Base-by-base conservation (phyloP, 2,888 invertebrate species). In the Xestia xanthographa region DNA sequence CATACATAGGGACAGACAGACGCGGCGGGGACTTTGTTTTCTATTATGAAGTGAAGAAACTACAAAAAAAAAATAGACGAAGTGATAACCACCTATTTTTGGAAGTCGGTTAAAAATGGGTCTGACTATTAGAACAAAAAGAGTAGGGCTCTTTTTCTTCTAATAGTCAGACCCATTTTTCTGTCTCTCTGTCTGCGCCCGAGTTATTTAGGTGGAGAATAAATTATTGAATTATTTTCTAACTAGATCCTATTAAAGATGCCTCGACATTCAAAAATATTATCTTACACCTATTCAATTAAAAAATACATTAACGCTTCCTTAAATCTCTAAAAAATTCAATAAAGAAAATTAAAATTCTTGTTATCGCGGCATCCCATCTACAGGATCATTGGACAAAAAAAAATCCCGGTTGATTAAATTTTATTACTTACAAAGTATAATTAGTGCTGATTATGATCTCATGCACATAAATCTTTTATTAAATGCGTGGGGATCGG, bases 401-500 rank as follows among this genome's bases (percentile, higher is more conserved):
- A 79, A 86, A 88, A 88, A 89, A 91, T 89, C 83, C 75, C 81
- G 85, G 84, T 91, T 92, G 90, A 94, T 94, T 94, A 92, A 92
- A 94, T 94, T 94, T 94, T 92, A 93, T 88, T 86, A 86, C 82
- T 88, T 89, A 88, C 89, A 88, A 87, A 91, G 89, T 90, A 92
- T 92, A 93, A 94, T 95, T 93, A 93, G 86, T 84, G 38, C 45
- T 77, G 91, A 92, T 92, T 84, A 88, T 66, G 66, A 92, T 91
- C 91, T 89, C 60, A 26, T 77, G 70, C 38, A 73, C 87, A 89
- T 91, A 91, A 90, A 91, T 91, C 90, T 88, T 82, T 43, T 74
- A 77, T 71, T 87, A 89, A 87, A 87, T 78, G 86, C 86, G 86
- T 84, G 66, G 82, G 87, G 82, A 29, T 77, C 67, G 48, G 43